phyloP scores from a whole-genome alignment of 2,888 invertebrate genomes.

The Lithophane semibrunnea region DNA sequence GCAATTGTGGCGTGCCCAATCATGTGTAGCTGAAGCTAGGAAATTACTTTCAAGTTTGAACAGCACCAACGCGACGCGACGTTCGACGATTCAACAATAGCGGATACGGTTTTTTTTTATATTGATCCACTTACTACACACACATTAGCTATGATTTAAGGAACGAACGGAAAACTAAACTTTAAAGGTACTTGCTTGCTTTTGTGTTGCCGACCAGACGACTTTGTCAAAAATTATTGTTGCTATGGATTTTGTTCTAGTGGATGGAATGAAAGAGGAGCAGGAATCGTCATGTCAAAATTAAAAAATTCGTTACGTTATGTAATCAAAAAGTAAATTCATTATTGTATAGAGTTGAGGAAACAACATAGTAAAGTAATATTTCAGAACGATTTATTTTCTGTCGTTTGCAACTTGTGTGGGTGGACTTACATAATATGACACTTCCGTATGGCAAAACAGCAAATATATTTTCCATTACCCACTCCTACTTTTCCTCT shows the following conservation, averaged over 20 bases:
- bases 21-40: constrained; percentile 20
- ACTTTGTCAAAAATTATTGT: background rate
- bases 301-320: background rate
- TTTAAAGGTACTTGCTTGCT: background rate
- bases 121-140: background rate
- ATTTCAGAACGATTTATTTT: constrained; percentile 10
- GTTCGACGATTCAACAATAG: background rate
- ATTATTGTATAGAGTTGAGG: background rate
- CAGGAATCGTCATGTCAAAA: background rate
- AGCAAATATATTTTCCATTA: constrained; percentile 28
- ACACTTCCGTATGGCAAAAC: background rate
- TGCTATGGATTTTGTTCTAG: background rate
- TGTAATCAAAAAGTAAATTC: background rate
- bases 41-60: constrained; percentile 10
- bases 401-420: background rate
- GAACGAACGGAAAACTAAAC: too few relatives aligned
- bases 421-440: background rate
- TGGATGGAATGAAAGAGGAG: background rate
- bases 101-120: background rate
- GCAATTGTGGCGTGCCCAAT: too few relatives aligned
- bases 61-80: too few relatives aligned
- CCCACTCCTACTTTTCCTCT: background rate
- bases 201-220: background rate
- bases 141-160: too few relatives aligned
- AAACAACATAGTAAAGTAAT: background rate